Percentiles rank a stretch among this genome's conserved stretches.
Conservation (phyloP, 2,888 invertebrate genomes). For the Zhuqinia jingwanae region DNA sequence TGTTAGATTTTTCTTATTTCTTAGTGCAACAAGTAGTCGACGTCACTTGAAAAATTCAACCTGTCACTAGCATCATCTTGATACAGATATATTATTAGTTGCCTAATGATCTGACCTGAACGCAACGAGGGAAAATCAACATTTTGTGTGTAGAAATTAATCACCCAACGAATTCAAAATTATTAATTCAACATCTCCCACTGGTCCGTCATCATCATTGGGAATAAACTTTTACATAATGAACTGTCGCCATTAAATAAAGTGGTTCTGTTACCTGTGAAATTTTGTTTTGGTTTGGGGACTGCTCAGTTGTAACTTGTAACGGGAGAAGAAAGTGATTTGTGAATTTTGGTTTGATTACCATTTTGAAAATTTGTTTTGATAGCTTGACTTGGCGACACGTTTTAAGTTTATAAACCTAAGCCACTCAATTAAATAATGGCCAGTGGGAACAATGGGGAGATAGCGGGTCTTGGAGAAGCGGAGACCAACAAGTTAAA, state of each 20-base stretch:
- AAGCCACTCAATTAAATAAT: conserved; percentile 51
- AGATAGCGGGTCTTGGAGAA: conserved; percentile 68
- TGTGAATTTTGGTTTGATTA: conserved; percentile 43
- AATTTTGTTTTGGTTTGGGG: conserved; percentile 65
- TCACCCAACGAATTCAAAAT: conserved; percentile 54
- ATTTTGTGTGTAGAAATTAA: conserved; percentile 38
- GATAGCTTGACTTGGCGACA: conserved; percentile 59
- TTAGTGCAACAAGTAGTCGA: neutral
- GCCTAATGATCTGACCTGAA: conserved; percentile 43
- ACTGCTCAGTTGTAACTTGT: conserved; percentile 35
- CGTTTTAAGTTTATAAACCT: neutral
- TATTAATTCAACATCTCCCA: conserved; percentile 50
- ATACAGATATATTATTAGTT: conserved; percentile 45
- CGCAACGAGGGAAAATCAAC: conserved; percentile 14
- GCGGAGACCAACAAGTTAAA: conserved; percentile 64
- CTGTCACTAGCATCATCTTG: conserved; percentile 38
- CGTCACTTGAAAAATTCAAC: conserved; percentile 50
- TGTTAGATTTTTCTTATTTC: conserved; percentile 19
- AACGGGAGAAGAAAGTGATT: conserved; percentile 61
- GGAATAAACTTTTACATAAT: conserved; percentile 29
- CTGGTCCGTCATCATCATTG: conserved; percentile 53
- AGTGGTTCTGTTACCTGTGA: conserved; percentile 18
- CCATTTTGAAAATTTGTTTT: conserved; percentile 31
- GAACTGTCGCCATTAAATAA: conserved; percentile 31
- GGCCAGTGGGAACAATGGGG: conserved; percentile 76